Base-by-base conservation (phyloP, 1,140 invertebrate genomes). In the Bombus waltoni region DNA sequence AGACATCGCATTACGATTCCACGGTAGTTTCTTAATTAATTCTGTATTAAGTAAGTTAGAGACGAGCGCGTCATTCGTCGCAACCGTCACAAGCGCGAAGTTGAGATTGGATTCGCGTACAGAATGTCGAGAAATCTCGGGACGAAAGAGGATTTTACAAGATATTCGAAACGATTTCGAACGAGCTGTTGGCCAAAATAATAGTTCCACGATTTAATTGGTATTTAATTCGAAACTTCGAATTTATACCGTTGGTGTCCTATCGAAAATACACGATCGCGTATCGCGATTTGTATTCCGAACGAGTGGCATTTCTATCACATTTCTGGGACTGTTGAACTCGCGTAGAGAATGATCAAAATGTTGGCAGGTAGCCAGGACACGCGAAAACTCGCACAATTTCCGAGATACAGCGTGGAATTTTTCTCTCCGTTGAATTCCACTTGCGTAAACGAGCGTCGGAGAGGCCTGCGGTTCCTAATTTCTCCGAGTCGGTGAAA, bases 71-170 rank as follows among this genome's bases (percentile, higher is more conserved):
- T 38, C 2, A 66, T 78, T 78, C 8, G 32, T 42, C 38, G 11
- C 13, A 38, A 22, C n/a, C 28, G 38, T 78, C 40, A 53, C 3
- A 15, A 53, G 47, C 22, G 1, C 8, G 10, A 62, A 53, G 35
- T 83, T 57, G 35, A n/a, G 22, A 57, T 78, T 10, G 38, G 13
- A 78, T 83, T 83, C 70, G 44, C 81, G 57, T 77, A 42, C 13
- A 53, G 35, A 66, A 44, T 9, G 25, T 66, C 76, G 44, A 40
- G 28, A 28, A 22, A 25, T 42, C 25, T 32, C 3, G 22, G 18
- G 32, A 13, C 18, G 59, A 15, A 18, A 22, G 47, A 6, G 9
- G 3, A 47, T 32, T n/a, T 44, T 5, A 28, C 25, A 28, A 28
- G 18, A 9, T 44, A 62, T 59, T 28, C 35, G 28, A 68, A 84